Conservation (phyloP, 2,113 vertebrate species). For the Myiozetetes cayanensis region DNA sequence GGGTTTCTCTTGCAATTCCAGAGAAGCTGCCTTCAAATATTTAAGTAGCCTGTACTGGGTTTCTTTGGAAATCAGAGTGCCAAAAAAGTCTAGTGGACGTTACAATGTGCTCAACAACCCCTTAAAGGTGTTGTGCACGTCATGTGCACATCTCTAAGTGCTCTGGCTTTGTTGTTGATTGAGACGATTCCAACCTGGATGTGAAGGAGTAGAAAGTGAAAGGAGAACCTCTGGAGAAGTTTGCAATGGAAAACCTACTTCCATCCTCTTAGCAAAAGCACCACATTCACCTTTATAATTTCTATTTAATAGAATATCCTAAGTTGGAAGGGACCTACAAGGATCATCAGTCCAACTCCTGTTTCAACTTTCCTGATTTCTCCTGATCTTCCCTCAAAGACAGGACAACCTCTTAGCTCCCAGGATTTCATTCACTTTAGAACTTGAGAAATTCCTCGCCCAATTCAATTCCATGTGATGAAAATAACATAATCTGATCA, state of each 20-base stretch:
- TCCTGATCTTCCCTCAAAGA: not conserved
- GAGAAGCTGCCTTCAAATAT: not conserved
- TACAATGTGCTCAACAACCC: not conserved
- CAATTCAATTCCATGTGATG: not conserved
- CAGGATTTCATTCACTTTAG: not conserved
- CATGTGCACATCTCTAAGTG: not conserved
- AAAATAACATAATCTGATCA: not conserved
- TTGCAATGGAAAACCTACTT: not conserved
- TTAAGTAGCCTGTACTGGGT: not conserved
- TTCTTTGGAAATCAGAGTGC: not conserved
- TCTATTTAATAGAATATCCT: not conserved
- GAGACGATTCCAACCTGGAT: not conserved
- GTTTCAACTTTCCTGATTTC: not conserved
- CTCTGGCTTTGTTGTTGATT: not conserved
- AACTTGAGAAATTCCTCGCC: not conserved
- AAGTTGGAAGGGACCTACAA: not conserved
- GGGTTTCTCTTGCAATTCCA: not conserved
- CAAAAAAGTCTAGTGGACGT: not conserved
- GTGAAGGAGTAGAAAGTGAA: not conserved
- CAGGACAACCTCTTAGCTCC: not conserved
- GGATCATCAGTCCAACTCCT: not conserved
- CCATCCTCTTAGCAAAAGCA: not conserved
- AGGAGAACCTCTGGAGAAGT: not conserved
- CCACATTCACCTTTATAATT: not conserved
- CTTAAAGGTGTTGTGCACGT: not conserved